Percentiles rank a stretch among this genome's conserved stretches.
Evolutionary conservation across 2,888 invertebrate genomes (phyloP).

Genomic region (Exocentrus adspersus): DNA sequence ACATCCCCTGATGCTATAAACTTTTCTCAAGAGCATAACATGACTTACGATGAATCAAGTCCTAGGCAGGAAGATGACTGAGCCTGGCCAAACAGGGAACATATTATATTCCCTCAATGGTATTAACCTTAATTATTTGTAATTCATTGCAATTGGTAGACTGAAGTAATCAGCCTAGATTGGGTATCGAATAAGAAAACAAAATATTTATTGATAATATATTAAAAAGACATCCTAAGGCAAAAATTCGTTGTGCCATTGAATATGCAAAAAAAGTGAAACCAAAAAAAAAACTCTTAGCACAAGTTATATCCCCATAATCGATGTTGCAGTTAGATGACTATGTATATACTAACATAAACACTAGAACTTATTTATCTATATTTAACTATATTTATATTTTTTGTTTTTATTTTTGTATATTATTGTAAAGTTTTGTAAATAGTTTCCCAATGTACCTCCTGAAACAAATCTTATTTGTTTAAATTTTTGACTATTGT

Average conservation of each 20-base stretch:
- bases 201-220: constrained; percentile 28
- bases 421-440: constrained; percentile 59
- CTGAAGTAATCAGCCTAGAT: no score
- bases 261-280: constrained; percentile 45
- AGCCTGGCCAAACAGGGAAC: constrained; percentile 70
- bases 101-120: constrained; percentile 59
- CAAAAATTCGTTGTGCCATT: constrained; percentile 59
- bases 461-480: no score
- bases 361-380: constrained; percentile 62
- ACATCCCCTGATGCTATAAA: constrained; percentile 74
- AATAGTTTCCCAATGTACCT: constrained; percentile 22
- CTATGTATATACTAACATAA: constrained; percentile 64
- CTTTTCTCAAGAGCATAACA: constrained; percentile 76
- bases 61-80: constrained; percentile 83
- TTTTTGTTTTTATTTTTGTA: constrained; percentile 58
- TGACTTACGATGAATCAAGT: constrained; percentile 72
- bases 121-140: constrained; percentile 54
- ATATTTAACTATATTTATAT: constrained; percentile 53
- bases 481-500: no score
- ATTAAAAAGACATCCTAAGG: constrained; percentile 34
- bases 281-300: constrained; percentile 58
- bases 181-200: constrained; percentile 25
- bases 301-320: constrained; percentile 49
- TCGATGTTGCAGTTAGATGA: constrained; percentile 65
- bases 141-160: no score